Evolutionary conservation across 2,888 invertebrate genomes (phyloP).

Genomic region (Abrostola triplasia): DNA sequence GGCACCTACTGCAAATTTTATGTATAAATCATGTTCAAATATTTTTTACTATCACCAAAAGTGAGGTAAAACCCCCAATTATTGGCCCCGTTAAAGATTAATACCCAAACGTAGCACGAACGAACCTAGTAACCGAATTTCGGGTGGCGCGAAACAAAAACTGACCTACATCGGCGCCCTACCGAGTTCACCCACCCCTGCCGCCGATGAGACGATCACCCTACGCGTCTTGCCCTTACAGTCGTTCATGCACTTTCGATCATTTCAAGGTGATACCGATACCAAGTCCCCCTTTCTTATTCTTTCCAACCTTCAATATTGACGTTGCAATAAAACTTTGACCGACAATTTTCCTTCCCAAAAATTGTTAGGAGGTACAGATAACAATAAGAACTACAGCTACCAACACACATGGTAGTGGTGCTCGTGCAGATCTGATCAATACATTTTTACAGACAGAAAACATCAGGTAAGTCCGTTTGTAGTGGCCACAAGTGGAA

Average conservation of each 20-base stretch:
- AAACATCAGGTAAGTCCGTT: constrained; percentile 57
- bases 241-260: constrained; percentile 75
- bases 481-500: constrained; percentile 58
- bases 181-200: constrained; percentile 86
- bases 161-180: constrained; percentile 87
- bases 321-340: constrained; percentile 17
- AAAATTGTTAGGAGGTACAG: neutral
- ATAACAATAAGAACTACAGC: neutral
- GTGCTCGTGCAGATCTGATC: constrained; percentile 37
- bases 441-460: constrained; percentile 46
- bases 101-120: constrained; percentile 67
- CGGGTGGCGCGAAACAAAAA: constrained; percentile 87
- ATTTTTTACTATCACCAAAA: constrained; percentile 33
- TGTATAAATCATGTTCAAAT: constrained; percentile 19
- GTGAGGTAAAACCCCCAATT: constrained; percentile 59
- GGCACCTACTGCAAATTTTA: constrained; percentile 16
- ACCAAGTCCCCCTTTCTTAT: constrained; percentile 44
- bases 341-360: constrained; percentile 1
- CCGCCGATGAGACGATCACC: constrained; percentile 75
- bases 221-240: constrained; percentile 80
- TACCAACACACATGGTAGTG: constrained; percentile 3
- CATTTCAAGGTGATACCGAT: constrained; percentile 73
- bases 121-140: constrained; percentile 87
- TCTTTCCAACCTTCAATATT: constrained; percentile 28
- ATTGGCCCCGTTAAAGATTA: constrained; percentile 63